phyloP scores from a whole-genome alignment of 2,888 invertebrate species.

The Formica aserva region DNA sequence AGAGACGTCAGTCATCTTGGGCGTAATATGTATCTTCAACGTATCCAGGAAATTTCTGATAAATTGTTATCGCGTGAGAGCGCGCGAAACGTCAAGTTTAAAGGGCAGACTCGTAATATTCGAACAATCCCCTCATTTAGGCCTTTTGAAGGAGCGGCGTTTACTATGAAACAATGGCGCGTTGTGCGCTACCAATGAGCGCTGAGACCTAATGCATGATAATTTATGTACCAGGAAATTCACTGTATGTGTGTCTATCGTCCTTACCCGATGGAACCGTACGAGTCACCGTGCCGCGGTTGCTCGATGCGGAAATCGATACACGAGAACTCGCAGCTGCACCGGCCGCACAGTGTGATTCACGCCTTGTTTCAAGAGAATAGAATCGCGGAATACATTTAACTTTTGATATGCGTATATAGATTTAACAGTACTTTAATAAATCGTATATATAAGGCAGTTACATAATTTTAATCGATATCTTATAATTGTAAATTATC shows the following conservation, averaged over 20 bases:
- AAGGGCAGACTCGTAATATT: conserved; percentile 62
- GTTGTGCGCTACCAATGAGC: conserved; percentile 48
- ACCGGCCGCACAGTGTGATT: conserved; percentile 56
- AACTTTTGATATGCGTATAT: not conserved
- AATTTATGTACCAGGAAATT: conserved; percentile 75
- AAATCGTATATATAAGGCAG: not conserved
- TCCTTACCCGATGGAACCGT: conserved; percentile 58
- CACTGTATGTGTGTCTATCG: conserved; percentile 36
- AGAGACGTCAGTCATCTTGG: not conserved
- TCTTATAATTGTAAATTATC: not conserved
- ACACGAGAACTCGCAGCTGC: conserved; percentile 59
- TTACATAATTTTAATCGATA: not conserved
- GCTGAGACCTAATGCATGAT: conserved; percentile 73
- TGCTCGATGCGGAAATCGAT: conserved; percentile 69
- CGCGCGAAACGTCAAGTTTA: conserved; percentile 46
- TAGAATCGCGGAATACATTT: conserved; percentile 11
- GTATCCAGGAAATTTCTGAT: conserved; percentile 30
- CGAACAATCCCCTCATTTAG: conserved; percentile 62
- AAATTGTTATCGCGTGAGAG: conserved; percentile 52
- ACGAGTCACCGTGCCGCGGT: conserved; percentile 50
- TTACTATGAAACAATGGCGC: conserved; percentile 61
- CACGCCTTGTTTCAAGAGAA: conserved; percentile 53
- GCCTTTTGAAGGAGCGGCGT: conserved; percentile 34
- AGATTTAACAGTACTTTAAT: conserved; percentile 1
- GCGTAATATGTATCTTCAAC: conserved; percentile 16